Evolutionary conservation across 2,888 invertebrate genomes (phyloP).

Genomic region (Cheilosia soror): DNA sequence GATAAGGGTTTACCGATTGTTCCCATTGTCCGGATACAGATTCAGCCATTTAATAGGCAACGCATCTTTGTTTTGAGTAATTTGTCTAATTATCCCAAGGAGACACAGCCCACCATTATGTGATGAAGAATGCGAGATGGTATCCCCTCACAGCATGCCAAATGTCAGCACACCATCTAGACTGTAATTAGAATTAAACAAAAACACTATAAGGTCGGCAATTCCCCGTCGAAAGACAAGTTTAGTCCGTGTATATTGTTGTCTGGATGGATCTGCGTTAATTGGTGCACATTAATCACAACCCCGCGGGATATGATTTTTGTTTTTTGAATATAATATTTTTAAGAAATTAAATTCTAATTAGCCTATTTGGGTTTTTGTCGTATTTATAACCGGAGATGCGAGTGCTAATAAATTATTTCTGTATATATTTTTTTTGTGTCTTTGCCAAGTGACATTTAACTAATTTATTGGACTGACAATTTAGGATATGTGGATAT

Average conservation of each 20-base stretch:
- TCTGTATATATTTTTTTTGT: neutral
- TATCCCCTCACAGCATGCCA: slow-evolving; percentile 48
- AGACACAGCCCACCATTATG: neutral
- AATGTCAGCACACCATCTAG: slow-evolving; percentile 22
- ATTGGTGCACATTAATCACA: slow-evolving; percentile 69
- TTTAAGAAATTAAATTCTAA: slow-evolving; percentile 61
- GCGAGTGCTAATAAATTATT: slow-evolving; percentile 49
- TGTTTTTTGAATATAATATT: slow-evolving; percentile 27
- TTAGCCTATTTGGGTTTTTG: slow-evolving; percentile 56
- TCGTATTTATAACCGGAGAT: slow-evolving; percentile 21
- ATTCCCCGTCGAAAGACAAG: neutral
- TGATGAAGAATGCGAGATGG: slow-evolving; percentile 36
- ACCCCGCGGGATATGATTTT: slow-evolving; percentile 52
- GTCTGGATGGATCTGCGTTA: slow-evolving; percentile 54
- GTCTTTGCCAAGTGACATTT: slow-evolving; percentile 49
- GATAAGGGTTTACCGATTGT: slow-evolving; percentile 25
- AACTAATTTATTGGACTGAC: slow-evolving; percentile 67
- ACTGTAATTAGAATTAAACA: slow-evolving; percentile 47
- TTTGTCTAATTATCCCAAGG: slow-evolving; percentile 35
- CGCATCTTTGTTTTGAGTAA: slow-evolving; percentile 50
- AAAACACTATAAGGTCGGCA: neutral
- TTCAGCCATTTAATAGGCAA: slow-evolving; percentile 11
- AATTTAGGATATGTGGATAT: slow-evolving; percentile 48
- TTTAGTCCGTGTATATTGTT: neutral
- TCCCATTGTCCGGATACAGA: neutral